phyloP scores from a whole-genome alignment of 2,888 invertebrate genomes.

The Teleiodes luculella region DNA sequence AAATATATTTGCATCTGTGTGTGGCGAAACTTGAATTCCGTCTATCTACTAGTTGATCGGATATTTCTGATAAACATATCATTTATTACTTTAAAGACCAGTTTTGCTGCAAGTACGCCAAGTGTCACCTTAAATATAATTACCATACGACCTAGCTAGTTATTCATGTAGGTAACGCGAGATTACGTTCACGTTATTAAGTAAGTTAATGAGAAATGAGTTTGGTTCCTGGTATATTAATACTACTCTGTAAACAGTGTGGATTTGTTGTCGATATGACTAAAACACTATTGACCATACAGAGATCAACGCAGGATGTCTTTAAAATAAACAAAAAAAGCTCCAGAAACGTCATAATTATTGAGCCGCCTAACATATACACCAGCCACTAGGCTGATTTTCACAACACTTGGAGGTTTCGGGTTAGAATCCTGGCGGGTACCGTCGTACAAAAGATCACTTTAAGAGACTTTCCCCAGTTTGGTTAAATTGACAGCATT shows the following conservation, averaged over 20 bases:
- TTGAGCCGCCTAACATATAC: no score
- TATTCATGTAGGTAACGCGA: slow-evolving; percentile 12
- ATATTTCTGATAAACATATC: background rate
- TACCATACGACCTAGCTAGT: background rate
- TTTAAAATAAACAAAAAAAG: no score
- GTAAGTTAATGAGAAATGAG: slow-evolving; percentile 19
- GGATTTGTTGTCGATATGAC: no score
- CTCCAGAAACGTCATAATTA: no score
- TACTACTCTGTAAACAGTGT: no score
- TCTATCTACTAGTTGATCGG: background rate
- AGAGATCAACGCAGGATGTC: no score
- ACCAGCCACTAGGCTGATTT: no score
- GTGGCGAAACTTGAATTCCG: background rate
- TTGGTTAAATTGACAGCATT: background rate
- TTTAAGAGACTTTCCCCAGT: background rate
- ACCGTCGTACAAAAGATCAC: no score
- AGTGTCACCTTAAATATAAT: background rate
- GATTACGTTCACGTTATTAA: slow-evolving; percentile 40
- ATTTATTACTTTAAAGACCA: background rate
- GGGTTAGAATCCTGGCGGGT: no score
- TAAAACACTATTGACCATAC: no score
- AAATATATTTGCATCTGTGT: background rate
- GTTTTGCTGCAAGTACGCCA: background rate
- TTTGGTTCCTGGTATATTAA: slow-evolving; percentile 9
- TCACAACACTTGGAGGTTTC: no score